Evolutionary conservation across 1,140 invertebrate species (phyloP), one percentile per base, ranked within the genome.

Genomic region (Calephelis virginiensis): DNA sequence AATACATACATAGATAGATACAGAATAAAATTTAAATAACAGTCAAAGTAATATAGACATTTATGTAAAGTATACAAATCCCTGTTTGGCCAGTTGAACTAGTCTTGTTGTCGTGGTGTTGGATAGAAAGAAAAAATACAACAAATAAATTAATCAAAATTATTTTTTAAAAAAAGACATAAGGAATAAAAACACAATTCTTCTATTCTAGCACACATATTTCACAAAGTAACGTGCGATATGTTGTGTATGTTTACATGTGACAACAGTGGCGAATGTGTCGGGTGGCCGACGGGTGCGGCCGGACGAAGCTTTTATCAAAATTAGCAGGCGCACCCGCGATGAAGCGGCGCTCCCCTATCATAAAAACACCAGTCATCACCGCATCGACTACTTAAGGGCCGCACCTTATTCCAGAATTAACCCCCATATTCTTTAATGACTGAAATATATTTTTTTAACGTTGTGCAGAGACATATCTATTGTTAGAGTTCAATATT

Each of bases 311-410:
- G 86, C 86, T 90, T 90, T 90, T 87, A 89, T 86, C 86, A 81
- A 89, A 90, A 89, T 90, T 88, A 87, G 85, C 81, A 76, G 85
- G 79, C 86, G 84, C 86, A 80, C 84, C 86, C 84, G 80, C 72
- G 78, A 69, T 53, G 70, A 68, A 28, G 28, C 28, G 80, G 73
- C 88, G 80, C 89, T 82, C 89, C 88, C 86, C 77, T 77, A 70
- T 83, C 85, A 82, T 90, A 90, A 90, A 90, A 82, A 83, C 80
- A 79, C 81, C 77, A 71, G 78, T 74, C 82, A 85, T 82, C 81
- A 78, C 81, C 78, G 77, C 81, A 77, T 73, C 73, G 79, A 78
- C 81, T 80, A 80, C 79, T 78, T 66, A 75, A 69, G 63, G 73
- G 80, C 82, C 88, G 75, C 86, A 88, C 88, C 88, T 85, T 77